A percentile compares a stretch with the other conserved stretches of the same genome.
Conservation (phyloP, 37 sponge, comb jelly and placozoan genomes). For the Bolinopsis microptera region DNA sequence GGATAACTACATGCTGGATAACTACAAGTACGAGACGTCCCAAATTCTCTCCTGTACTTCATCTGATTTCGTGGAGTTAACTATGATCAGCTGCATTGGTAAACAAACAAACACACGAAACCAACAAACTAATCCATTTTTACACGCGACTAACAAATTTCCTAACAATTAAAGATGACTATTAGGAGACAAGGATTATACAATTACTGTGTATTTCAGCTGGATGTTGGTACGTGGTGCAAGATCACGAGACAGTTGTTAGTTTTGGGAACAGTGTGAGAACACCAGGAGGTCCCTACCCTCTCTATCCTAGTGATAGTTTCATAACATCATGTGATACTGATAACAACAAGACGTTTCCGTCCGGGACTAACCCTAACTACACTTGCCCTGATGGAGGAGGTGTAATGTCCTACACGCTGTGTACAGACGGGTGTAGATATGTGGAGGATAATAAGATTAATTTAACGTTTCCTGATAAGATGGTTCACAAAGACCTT, state of each 20-base stretch:
- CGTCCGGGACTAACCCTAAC: neutral
- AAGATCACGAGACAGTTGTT: neutral
- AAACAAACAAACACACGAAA: no score
- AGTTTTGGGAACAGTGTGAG: neutral
- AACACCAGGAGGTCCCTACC: neutral
- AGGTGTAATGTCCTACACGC: neutral
- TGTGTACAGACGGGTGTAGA: conserved; percentile 11
- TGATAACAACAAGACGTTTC: conserved; percentile 20
- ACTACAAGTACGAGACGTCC: neutral
- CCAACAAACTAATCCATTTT: no score
- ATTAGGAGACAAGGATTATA: no score
- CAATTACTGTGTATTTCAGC: no score
- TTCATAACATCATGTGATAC: neutral
- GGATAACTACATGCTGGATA: conserved; percentile 45
- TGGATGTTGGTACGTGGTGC: neutral
- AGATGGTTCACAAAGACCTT: neutral
- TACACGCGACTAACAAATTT: no score
- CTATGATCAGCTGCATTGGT: conserved; percentile 11
- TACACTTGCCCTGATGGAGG: neutral
- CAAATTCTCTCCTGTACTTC: neutral
- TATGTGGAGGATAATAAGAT: conserved; percentile 10
- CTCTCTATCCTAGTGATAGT: neutral
- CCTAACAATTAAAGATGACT: no score
- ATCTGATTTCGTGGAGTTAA: conserved; percentile 14
- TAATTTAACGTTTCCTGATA: neutral